Percentiles rank a stretch among this genome's conserved stretches.
Conservation (phyloP, 2,888 invertebrate species). For the Leptura quadrifasciata region DNA sequence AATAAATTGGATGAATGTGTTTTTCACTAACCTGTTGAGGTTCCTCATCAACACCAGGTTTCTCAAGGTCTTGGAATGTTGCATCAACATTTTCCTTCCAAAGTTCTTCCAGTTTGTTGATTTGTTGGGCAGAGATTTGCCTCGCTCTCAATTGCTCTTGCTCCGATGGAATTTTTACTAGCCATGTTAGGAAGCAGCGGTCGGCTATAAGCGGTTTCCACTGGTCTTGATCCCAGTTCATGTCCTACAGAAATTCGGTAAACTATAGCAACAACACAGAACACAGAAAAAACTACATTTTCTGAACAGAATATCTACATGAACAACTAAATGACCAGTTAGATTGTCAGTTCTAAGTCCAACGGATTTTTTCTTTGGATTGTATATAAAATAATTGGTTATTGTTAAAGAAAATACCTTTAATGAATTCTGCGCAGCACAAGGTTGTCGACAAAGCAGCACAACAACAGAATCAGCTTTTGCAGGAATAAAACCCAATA, state of each 20-base stretch:
- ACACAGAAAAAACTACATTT: background rate
- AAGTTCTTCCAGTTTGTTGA: slow-evolving; percentile 97
- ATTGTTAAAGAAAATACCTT: no score
- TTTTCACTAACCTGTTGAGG: slow-evolving; percentile 88
- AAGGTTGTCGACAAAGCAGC: slow-evolving; percentile 96
- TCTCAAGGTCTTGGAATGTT: slow-evolving; percentile 97
- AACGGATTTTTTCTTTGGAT: background rate
- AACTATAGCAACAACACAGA: background rate
- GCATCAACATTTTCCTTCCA: slow-evolving; percentile 99
- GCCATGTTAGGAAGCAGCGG: slow-evolving; percentile 96
- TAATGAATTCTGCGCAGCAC: slow-evolving; percentile 96
- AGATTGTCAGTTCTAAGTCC: background rate
- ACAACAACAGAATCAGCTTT: slow-evolving; percentile 99
- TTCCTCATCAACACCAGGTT: slow-evolving; percentile 98
- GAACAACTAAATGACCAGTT: background rate
- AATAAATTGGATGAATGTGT: background rate
- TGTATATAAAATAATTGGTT: no score
- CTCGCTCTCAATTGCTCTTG: slow-evolving; percentile 96
- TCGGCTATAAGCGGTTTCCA: slow-evolving; percentile 99
- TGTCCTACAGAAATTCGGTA: slow-evolving; percentile 77
- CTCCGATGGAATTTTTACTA: slow-evolving; percentile 97
- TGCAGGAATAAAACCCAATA: slow-evolving; percentile 98
- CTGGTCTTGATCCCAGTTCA: slow-evolving; percentile 99
- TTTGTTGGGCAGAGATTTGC: slow-evolving; percentile 97
- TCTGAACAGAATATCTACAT: background rate